A percentile compares a stretch with the other conserved stretches of the same genome.
Conservation (phyloP, 2,888 invertebrate genomes). For the Microplitis manilae region DNA sequence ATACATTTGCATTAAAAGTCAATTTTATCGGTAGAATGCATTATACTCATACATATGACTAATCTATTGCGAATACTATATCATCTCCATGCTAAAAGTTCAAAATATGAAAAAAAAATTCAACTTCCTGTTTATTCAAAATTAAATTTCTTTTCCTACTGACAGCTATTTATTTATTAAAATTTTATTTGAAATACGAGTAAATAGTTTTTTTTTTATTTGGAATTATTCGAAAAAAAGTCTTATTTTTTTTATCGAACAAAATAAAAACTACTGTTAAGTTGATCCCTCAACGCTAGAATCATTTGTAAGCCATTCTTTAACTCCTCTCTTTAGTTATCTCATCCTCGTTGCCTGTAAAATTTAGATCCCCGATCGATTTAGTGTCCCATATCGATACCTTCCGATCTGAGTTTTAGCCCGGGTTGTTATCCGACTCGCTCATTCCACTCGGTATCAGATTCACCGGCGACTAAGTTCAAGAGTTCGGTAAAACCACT, state of each 20-base stretch:
- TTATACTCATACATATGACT: not conserved
- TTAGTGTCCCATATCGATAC: slow-evolving; percentile 30
- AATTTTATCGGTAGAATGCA: not conserved
- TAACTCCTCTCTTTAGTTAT: slow-evolving; percentile 23
- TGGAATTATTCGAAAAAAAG: not conserved
- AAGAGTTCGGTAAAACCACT: slow-evolving; percentile 23
- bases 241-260: not conserved
- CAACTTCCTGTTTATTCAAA: not conserved
- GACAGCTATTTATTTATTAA: not conserved
- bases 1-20: not conserved
- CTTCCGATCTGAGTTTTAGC: slow-evolving; percentile 26
- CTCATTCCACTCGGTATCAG: slow-evolving; percentile 26
- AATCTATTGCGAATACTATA: not conserved
- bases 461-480: slow-evolving; percentile 38
- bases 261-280: not conserved
- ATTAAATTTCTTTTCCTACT: not conserved
- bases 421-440: slow-evolving; percentile 29
- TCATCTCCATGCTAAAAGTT: too few species aligned
- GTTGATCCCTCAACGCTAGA: not conserved
- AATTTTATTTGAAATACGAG: too few species aligned
- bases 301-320: slow-evolving; percentile 1
- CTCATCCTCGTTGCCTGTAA: slow-evolving; percentile 38
- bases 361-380: slow-evolving; percentile 30
- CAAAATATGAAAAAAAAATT: too few species aligned
- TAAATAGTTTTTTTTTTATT: too few species aligned